Conservation (phyloP, 1,140 invertebrate genomes). For the Phymastichus coffea region DNA sequence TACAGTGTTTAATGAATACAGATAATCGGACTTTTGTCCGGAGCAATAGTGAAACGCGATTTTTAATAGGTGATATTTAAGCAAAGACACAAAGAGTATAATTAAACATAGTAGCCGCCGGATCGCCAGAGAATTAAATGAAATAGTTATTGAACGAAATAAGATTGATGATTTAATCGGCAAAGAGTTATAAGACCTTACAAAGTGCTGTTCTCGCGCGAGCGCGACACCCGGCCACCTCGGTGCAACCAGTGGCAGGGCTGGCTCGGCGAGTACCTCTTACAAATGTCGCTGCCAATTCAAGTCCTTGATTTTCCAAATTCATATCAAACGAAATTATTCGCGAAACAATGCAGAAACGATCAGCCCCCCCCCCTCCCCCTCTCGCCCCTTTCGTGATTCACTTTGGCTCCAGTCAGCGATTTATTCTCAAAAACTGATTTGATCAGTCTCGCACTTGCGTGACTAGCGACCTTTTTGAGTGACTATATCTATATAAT, state of each 20-base stretch:
- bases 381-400: no score
- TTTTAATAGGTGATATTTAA: conserved; percentile 36
- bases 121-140: conserved; percentile 19
- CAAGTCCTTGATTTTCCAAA: conserved; percentile 1
- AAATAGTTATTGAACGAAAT: conserved; percentile 26
- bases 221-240: no score
- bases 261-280: conserved; percentile 9
- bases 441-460: no score
- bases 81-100: conserved; percentile 33
- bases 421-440: no score
- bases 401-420: no score
- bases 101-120: conserved; percentile 20
- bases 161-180: conserved; percentile 9
- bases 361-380: no score
- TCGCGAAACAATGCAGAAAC: no score
- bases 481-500: no score
- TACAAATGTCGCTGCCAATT: background rate
- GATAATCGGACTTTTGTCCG: conserved; percentile 50
- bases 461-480: no score
- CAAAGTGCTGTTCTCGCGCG: conserved; percentile 6
- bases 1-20: conserved; percentile 52
- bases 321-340: no score
- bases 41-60: conserved; percentile 48
- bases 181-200: conserved; percentile 16
- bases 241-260: no score